Percentiles rank a stretch among this genome's conserved stretches.
These are phyloP conservation scores for Sinella curviseta DNA, from an alignment of 1,140 invertebrate species.

Conservation along the genomic window DNA sequence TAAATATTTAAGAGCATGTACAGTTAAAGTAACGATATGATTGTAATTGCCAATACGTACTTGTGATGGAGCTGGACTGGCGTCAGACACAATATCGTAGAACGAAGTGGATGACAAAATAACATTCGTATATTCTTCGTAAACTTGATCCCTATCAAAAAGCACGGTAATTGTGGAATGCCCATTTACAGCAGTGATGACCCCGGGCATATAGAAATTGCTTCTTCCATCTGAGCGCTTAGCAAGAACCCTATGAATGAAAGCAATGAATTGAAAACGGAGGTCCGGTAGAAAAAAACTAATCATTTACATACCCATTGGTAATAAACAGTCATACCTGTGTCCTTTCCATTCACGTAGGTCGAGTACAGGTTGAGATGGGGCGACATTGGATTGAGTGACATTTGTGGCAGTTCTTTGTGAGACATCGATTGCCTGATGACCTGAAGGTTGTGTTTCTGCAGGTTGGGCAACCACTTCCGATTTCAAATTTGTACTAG, in stretches of 20 bases:
- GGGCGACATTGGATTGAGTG: background rate
- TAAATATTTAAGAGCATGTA: background rate
- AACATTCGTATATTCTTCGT: constrained; percentile 39
- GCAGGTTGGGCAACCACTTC: background rate
- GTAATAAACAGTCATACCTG: background rate
- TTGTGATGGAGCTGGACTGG: constrained; percentile 79
- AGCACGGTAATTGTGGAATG: constrained; percentile 64
- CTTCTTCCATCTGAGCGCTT: constrained; percentile 62
- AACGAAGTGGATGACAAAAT: constrained; percentile 37
- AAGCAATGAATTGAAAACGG: background rate
- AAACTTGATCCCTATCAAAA: constrained; percentile 68
- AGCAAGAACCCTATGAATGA: constrained; percentile 83
- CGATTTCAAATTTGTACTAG: constrained; percentile 12
- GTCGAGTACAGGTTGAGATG: constrained; percentile 31
- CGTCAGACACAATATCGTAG: constrained; percentile 88
- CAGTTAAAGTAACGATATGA: background rate
- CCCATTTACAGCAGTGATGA: constrained; percentile 65
- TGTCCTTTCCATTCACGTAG: constrained; percentile 47
- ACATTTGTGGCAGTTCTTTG: constrained; percentile 18
- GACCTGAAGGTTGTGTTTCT: background rate
- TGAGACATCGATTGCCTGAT: background rate
- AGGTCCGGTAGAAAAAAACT: too few species aligned
- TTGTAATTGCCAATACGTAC: too few species aligned
- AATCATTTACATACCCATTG: too few species aligned
- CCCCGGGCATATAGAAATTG: constrained; percentile 79